Percentiles rank a stretch among this genome's conserved stretches.
These are phyloP conservation scores for Eilema griseolum DNA, from an alignment of 2,888 invertebrate genomes.

Conservation along the genomic window DNA sequence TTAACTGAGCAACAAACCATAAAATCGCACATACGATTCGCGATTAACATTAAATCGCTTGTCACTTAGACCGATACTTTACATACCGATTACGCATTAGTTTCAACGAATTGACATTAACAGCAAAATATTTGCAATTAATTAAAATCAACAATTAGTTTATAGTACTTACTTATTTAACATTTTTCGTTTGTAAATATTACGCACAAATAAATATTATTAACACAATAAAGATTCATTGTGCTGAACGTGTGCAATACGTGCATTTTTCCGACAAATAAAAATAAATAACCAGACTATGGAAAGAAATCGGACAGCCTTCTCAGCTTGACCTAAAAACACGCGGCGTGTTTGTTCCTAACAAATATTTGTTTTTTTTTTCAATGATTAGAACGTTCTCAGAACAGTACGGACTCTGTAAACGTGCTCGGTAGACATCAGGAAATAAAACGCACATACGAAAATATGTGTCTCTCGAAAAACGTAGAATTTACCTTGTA, in stretches of 20 bases:
- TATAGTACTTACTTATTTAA: neutral
- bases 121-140: constrained; percentile 10
- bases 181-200: neutral
- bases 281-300: too few relatives aligned
- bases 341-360: too few relatives aligned
- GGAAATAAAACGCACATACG: too few relatives aligned
- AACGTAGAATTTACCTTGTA: too few relatives aligned
- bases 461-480: too few relatives aligned
- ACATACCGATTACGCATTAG: constrained; percentile 8
- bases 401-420: too few relatives aligned
- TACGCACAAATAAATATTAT: neutral
- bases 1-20: too few relatives aligned
- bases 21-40: neutral
- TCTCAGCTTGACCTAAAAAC: too few relatives aligned
- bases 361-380: too few relatives aligned
- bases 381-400: too few relatives aligned
- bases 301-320: too few relatives aligned
- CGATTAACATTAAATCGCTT: neutral
- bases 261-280: neutral
- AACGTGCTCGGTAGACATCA: too few relatives aligned
- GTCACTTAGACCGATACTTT: neutral
- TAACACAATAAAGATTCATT: neutral
- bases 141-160: neutral
- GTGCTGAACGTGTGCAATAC: neutral
- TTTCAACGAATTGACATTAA: constrained; percentile 3